A percentile compares a stretch with the other conserved stretches of the same genome.
Evolutionary conservation across 2,113 vertebrate genomes (phyloP).

Genomic region (Mixornis gularis): DNA sequence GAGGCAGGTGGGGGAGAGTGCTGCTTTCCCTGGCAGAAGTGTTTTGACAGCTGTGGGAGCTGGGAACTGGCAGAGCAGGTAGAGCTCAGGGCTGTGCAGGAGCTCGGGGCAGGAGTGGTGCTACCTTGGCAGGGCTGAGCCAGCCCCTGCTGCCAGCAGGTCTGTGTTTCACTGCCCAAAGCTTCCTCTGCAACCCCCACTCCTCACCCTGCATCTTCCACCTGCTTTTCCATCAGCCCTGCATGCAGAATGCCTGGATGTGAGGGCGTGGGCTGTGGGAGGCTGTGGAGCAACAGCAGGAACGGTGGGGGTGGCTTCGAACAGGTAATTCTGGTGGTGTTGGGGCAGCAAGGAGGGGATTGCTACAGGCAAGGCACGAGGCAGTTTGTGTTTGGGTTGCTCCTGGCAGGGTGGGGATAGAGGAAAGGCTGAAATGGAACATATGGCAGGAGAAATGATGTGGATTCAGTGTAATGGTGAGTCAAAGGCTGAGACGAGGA

Average conservation of each 20-base stretch:
- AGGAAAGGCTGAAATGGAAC: neutral
- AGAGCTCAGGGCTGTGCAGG: neutral
- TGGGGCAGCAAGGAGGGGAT: neutral
- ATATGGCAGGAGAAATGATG: neutral
- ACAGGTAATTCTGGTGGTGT: neutral
- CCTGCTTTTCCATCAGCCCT: neutral
- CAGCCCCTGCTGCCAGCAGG: neutral
- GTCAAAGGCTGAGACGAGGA: neutral
- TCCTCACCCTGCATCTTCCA: neutral
- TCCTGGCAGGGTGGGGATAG: neutral
- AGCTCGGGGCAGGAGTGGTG: neutral
- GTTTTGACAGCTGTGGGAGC: constrained; percentile 10
- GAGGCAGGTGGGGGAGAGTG: neutral
- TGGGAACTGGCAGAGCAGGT: constrained; percentile 5
- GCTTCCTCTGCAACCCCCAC: neutral
- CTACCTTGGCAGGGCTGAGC: neutral
- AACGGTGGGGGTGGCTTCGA: neutral
- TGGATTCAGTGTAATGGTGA: neutral
- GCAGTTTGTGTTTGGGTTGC: neutral
- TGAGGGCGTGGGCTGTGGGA: neutral
- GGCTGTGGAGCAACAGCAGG: neutral
- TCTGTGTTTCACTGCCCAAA: neutral
- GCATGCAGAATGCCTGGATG: fast-evolving
- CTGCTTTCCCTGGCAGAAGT: neutral
- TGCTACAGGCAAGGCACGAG: constrained; percentile 6